Base-by-base conservation (phyloP, 2,113 vertebrate species). In the Oncorhynchus masou region DNA sequence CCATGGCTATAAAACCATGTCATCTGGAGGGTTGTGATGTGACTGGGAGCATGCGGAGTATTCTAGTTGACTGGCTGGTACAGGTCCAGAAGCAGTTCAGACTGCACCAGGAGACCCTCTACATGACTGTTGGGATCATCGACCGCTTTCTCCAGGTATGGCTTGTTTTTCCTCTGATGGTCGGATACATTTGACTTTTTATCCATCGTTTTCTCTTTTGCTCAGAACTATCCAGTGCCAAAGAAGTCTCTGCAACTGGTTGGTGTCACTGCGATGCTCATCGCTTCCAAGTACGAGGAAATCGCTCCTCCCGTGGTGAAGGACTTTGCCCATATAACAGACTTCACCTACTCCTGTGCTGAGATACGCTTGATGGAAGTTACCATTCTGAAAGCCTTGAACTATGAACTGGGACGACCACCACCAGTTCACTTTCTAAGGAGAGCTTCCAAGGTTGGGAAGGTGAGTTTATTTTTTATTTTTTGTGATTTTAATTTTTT, bases 191-290 rank as follows among this genome's bases (percentile, higher is more conserved):
- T 51, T 51, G 2, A 12, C 48, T 49, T 54, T 54, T 19, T 3
- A 19, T 31, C 66, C n/a, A 51, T 15, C 4, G 11, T 45, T 45
- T 54, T 54, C 3, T 19, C 3, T 54, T 54, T 54, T 16, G 12
- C 51, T 54, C 16, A 54, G 51, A 16, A 54, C 12, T 19, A 54
- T 54, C 51, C 51, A 2, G 51, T 62, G 19, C 20, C 5, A 69
- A 73, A 9, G 34, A 51, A 54, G 62, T 78, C 13, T 73, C 59
- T 62, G 19, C 59, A 62, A 16, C n/a, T 62, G 59, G 59, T 62
- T 39, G 27, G 76, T 68, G 62, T 73, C 60, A 73, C 70, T 24
- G 76, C 76, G 11, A n/a, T 62, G 76, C 70, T 78, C 24, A 45
- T 78, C 12, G 60, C 70, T 3, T 73, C 45, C 1, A 78, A 73